Evolutionary conservation across 2,113 vertebrate genomes (phyloP).

Genomic region (Tyrannus savana): DNA sequence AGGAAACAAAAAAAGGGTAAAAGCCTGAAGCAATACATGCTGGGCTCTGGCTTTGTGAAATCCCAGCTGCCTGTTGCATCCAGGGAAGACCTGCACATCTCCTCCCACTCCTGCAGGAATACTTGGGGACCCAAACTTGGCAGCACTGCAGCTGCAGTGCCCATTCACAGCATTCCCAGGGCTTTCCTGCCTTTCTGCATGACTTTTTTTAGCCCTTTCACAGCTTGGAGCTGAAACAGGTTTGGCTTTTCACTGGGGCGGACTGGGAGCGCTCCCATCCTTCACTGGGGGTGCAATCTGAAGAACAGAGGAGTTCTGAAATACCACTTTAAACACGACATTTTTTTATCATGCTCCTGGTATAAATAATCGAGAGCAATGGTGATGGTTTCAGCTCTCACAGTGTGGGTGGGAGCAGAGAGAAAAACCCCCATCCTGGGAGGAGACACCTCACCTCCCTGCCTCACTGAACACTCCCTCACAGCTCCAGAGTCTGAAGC

Average conservation of each 20-base stretch:
- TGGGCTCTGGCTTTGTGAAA: background rate
- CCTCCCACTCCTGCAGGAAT: background rate
- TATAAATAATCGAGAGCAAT: background rate
- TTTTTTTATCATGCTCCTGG: background rate
- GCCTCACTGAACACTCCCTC: background rate
- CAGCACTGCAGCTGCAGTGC: background rate
- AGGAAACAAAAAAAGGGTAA: background rate
- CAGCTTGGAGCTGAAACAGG: background rate
- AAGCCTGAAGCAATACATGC: background rate
- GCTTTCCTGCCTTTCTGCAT: background rate
- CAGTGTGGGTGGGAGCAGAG: background rate
- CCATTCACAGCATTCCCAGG: background rate
- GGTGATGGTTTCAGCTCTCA: background rate
- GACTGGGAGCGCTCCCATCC: rapidly evolving
- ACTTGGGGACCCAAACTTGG: background rate
- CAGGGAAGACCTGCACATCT: background rate
- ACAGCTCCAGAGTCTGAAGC: background rate
- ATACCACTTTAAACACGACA: rapidly evolving
- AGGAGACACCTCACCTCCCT: background rate
- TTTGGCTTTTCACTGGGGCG: rapidly evolving
- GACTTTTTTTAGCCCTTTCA: background rate
- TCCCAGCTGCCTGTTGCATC: too few species aligned
- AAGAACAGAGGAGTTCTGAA: background rate
- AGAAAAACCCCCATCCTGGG: background rate
- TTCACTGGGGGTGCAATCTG: background rate